Evolutionary conservation across 2,113 vertebrate species (phyloP).

Genomic region (Delphinus delphis): DNA sequence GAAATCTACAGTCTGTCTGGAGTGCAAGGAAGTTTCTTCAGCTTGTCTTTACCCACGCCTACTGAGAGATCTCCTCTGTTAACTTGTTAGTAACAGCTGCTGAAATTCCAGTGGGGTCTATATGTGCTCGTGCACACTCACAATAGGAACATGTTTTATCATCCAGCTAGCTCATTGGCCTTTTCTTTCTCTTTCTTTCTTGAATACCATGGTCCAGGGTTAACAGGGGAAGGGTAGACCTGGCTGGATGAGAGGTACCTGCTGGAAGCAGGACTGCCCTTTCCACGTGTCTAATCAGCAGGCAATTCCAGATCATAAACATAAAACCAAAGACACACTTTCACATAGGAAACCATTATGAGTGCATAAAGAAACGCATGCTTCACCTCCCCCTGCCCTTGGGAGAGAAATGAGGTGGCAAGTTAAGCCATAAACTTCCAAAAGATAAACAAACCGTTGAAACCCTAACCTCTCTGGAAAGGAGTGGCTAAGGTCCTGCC

Average conservation of each 20-base stretch:
- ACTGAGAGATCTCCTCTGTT: slow-evolving; percentile 44
- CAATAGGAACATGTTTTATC: slow-evolving; percentile 14
- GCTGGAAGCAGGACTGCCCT: background rate
- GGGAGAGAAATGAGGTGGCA: background rate
- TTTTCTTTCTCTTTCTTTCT: slow-evolving; percentile 3
- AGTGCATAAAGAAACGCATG: background rate
- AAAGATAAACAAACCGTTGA: slow-evolving; percentile 15
- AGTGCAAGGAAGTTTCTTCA: slow-evolving; percentile 23
- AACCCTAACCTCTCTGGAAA: background rate
- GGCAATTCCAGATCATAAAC: background rate
- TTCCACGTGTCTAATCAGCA: background rate
- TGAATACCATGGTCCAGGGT: background rate
- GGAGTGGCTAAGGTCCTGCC: background rate
- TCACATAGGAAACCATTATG: background rate
- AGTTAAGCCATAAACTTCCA: slow-evolving; percentile 6
- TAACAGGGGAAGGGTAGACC: background rate
- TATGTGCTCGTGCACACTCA: background rate
- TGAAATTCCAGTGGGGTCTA: slow-evolving; percentile 42
- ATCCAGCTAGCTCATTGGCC: slow-evolving; percentile 18
- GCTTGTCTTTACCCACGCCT: slow-evolving; percentile 24
- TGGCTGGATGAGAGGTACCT: background rate
- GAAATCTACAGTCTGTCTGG: slow-evolving; percentile 28
- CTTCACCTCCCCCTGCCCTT: background rate
- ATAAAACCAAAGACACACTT: slow-evolving; percentile 6
- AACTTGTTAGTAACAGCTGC: slow-evolving; percentile 51